Evolutionary conservation across 2,113 vertebrate species (phyloP), one percentile per base, ranked within the genome.

Genomic region (Tupaia chinensis): DNA sequence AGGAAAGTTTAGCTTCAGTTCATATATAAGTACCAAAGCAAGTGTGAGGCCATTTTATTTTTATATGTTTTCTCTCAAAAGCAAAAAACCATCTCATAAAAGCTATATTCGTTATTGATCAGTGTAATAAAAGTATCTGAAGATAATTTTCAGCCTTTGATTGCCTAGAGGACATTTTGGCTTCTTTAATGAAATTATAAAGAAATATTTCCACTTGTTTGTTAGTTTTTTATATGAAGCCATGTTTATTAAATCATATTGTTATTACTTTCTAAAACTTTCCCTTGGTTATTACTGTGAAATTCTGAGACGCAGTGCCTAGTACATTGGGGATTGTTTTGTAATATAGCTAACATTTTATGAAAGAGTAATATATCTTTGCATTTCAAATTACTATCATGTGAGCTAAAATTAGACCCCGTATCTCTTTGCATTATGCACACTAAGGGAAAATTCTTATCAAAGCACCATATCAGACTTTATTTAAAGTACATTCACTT

Each of bases 221-320:
- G 84, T 53, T 3, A 27, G 93, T 95, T 95, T 97, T 96, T 89
- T 81, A 93, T 93, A 86, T 77, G 92, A 87, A 76, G 63, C 54
- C n/a, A 78, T 95, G 92, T 96, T 98, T 97, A 88, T 73, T 97
- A 23, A 95, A 96, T 96, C 94, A 32, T 23, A 16, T 16, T 81
- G 58, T 82, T 95, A 77, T 92, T 56, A 56, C 87, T 87, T 96
- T 95, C 27, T 73, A n/a, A n/a, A n/a, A n/a, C 60, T 95, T 73
- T 87, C 44, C 27, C 53, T 96, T 74, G 44, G 83, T 95, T 93
- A 95, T 94, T 92, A 79, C 34, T 79, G 14, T 83, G 81, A 94
- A 97, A 77, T 92, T 91, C 25, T 29, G 3, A 97, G 85, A 44
- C 32, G 3, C 11, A 29, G 7, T 32, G 29, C 74, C 44, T 27